Percentiles rank a stretch among this genome's conserved stretches.
These are phyloP conservation scores for Yoshiicerus persimilis DNA, from an alignment of 1,140 invertebrate species.

Conservation along the genomic window DNA sequence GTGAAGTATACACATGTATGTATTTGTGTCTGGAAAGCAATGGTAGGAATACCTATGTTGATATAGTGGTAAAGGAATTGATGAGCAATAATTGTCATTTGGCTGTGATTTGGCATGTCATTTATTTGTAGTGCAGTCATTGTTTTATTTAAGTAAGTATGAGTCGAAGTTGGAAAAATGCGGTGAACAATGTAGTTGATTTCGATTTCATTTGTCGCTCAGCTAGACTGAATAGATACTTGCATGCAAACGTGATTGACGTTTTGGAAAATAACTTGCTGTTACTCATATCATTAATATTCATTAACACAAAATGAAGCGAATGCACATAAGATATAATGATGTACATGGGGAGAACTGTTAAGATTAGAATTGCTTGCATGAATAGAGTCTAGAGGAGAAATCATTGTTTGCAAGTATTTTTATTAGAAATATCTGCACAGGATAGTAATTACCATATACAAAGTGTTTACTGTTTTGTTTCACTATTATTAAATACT, in stretches of 20 bases:
- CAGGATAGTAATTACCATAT: background rate
- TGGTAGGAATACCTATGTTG: background rate
- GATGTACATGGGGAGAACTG: background rate
- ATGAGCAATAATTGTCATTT: background rate
- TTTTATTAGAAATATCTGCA: background rate
- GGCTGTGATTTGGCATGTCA: background rate
- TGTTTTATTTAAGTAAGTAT: background rate
- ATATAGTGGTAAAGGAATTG: background rate
- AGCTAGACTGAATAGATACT: background rate
- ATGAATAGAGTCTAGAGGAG: background rate
- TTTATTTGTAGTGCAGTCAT: background rate
- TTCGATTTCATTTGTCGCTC: constrained; percentile 2
- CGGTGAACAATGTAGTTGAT: background rate
- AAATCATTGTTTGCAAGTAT: background rate
- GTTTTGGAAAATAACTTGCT: background rate
- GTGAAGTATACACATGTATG: background rate
- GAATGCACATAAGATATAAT: background rate
- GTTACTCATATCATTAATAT: background rate
- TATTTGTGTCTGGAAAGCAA: background rate
- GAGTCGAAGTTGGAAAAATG: background rate
- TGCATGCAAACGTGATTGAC: background rate
- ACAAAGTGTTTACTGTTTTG: background rate
- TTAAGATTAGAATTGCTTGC: background rate
- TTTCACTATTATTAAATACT: background rate
- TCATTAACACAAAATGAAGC: background rate